phyloP scores from a whole-genome alignment of 2,888 invertebrate genomes.

The Campaea margaritaria region DNA sequence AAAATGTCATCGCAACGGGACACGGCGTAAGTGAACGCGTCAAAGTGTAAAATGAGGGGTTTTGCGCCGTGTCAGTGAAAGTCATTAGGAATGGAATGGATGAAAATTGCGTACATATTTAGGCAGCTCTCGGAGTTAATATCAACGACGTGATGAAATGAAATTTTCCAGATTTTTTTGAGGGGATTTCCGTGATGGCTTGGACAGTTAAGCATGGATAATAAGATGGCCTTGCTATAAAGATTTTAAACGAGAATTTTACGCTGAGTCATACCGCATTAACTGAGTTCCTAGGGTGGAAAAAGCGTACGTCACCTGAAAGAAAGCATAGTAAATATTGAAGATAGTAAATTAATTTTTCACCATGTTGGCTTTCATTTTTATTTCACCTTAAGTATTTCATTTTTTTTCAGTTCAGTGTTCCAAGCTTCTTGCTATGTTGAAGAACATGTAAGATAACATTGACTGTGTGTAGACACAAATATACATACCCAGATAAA shows the following conservation, averaged over 20 bases:
- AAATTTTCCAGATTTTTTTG: constrained; percentile 66
- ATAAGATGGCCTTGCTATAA: neutral
- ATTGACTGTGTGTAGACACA: too few species aligned
- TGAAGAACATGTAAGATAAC: too few species aligned
- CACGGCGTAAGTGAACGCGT: constrained; percentile 83
- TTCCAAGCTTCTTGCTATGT: too few species aligned
- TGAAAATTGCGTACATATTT: constrained; percentile 84
- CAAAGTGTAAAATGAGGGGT: constrained; percentile 86
- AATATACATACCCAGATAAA: neutral
- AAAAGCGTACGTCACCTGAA: too few species aligned
- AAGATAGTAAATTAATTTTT: too few species aligned
- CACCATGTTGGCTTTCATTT: too few species aligned
- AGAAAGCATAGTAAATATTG: too few species aligned
- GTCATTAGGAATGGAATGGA: constrained; percentile 84
- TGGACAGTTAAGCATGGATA: constrained; percentile 15
- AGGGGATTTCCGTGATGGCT: constrained; percentile 30
- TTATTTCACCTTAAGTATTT: too few species aligned
- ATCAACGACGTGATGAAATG: constrained; percentile 76
- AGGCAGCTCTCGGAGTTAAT: constrained; percentile 76
- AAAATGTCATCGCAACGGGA: constrained; percentile 80
- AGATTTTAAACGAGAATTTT: neutral
- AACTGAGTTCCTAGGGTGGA: too few species aligned
- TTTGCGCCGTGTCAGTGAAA: constrained; percentile 83
- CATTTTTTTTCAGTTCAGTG: too few species aligned
- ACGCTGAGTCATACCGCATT: too few species aligned